Base-by-base conservation (phyloP, 2,888 invertebrate genomes). In the Tortrix viridana region DNA sequence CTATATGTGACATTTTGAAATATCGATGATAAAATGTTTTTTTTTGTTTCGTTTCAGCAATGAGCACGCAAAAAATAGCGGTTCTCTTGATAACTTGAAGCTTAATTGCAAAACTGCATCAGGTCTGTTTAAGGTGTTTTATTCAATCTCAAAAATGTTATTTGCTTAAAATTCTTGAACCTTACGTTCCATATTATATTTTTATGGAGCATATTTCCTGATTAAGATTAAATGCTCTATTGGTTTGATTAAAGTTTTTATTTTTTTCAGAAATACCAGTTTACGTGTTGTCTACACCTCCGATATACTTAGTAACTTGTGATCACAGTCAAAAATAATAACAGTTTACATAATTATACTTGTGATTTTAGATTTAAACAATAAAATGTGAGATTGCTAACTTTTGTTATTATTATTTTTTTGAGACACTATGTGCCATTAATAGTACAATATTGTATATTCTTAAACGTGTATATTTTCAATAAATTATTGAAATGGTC, bases 31-130 rank as follows among this genome's bases (percentile, higher is more conserved):
- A 20, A 14, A 41, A 26, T 53, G 50, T 43, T 41, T 37, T 52
- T 23, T n/a, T 22, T 61, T 43, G 12, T 32, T 12, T 60, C 61
- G 38, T 84, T 84, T 37, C 77, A 88, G 88, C 52, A 73, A 74
- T 62, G 69, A 55, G 1, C 75, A 70, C 14, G 74, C 71, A 3
- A 78, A 80, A 2, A 81, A 84, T 41, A 79, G 80, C 26, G 78
- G 70, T 26, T 87, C 88, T 0, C 71, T 88, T 66, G 89, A 89
- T n/a, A 86, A 84, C 66, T 72, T 89, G 58, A 86, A 87, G 65
- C 74, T 66, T 3, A 73, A 73, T 49, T 75, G 72, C 59, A 70
- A 65, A 48, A 20, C 67, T 22, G 62, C 43, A 26, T 70, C 58
- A 67, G 77, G 76, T 75, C 58, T 55, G 64, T 58, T 44, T 7